A percentile compares a stretch with the other conserved stretches of the same genome.
Conservation (phyloP, 2,113 vertebrate genomes). For the Melospiza melodia region DNA sequence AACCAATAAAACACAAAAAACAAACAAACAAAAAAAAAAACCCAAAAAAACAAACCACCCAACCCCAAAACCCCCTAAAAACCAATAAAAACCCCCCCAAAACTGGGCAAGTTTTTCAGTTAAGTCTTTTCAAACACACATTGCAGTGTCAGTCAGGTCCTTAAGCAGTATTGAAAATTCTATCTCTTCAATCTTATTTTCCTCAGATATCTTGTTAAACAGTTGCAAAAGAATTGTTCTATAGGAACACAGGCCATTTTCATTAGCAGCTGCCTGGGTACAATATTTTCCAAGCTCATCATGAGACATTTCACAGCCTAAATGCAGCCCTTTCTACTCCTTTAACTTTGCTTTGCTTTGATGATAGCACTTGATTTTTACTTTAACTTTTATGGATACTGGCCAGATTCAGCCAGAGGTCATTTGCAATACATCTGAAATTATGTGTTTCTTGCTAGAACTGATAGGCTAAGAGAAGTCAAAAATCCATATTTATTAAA, state of each 20-base stretch:
- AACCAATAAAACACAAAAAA: too few relatives aligned
- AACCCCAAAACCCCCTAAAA: neutral
- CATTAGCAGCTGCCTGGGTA: neutral
- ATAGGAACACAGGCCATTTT: neutral
- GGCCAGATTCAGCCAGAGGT: neutral
- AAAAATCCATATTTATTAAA: conserved; percentile 3
- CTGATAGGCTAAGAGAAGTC: neutral
- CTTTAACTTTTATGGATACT: neutral
- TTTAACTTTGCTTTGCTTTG: neutral
- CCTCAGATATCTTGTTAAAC: neutral
- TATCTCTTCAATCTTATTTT: neutral
- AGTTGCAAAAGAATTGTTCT: neutral
- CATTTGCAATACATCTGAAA: neutral
- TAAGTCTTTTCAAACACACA: rapidly evolving
- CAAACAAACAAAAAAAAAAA: too few relatives aligned
- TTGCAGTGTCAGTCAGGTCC: neutral
- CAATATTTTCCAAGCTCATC: neutral
- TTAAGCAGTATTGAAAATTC: neutral
- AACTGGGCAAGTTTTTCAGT: neutral
- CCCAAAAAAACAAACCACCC: too few relatives aligned
- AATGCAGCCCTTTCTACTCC: neutral
- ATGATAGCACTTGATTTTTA: neutral
- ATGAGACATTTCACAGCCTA: neutral
- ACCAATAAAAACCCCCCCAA: neutral
- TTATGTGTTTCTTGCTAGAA: neutral